Evolutionary conservation across 2,888 invertebrate species (phyloP), one percentile per base, ranked within the genome.

Genomic region (Dryadula phaetusa): DNA sequence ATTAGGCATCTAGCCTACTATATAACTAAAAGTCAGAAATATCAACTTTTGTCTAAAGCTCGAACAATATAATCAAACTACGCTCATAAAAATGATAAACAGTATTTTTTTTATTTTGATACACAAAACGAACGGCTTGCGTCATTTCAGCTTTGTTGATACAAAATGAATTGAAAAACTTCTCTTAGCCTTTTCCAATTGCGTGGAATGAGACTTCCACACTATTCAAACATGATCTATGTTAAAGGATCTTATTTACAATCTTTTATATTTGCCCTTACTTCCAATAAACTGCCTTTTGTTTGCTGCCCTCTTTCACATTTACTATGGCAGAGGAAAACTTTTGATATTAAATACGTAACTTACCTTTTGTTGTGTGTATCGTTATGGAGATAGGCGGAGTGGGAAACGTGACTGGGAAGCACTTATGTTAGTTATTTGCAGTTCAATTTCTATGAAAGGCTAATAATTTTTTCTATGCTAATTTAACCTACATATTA

Each of bases 231-330:
- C 32, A 64, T 58, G 64, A 64, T 64, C 58, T 49, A 64, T 42
- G 40, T 49, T 58, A 58, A 58, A 58, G 58, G 47, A 64, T 64
- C 49, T 64, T 64, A 49, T 64, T 64, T 58, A 65, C 66, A 46
- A 34, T 44, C 52, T 62, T 40, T 47, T 34, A 53, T 69, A 67
- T 70, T 70, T 70, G 66, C 58, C 46, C 52, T 58, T 52, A 16
- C 44, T 67, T 63, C 70, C 65, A 71, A 71, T 71, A 73, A 68
- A 67, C 60, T 67, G 49, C 52, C 62, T 47, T 64, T 70, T 71
- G 71, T 71, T 70, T 67, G 62, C 62, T 56, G 34, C 60, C 56
- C 37, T 47, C 40, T 49, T 49, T 42, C 42, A 56, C 22, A 42
- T 58, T 40, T 22, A 40, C 40, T n/a, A 58, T 8, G 37, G 16